A percentile compares a stretch with the other conserved stretches of the same genome.
Evolutionary conservation across 1,140 invertebrate genomes (phyloP).

Genomic region (Choristoneura fumiferana): DNA sequence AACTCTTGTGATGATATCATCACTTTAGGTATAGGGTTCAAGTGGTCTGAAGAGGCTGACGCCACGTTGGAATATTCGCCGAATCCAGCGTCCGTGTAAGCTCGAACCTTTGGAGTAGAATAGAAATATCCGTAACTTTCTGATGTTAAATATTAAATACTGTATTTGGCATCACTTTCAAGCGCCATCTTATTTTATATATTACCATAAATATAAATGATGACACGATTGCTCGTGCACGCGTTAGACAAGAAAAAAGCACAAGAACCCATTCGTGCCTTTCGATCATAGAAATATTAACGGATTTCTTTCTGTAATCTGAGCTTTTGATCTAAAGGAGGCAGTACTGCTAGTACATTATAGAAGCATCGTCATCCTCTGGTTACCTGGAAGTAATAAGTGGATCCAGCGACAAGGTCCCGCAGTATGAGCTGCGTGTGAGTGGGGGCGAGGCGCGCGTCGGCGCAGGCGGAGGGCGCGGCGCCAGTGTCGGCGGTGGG

Average conservation of each 20-base stretch:
- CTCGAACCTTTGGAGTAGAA: slow-evolving; percentile 81
- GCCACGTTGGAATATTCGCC: slow-evolving; percentile 83
- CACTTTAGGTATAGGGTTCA: slow-evolving; percentile 88
- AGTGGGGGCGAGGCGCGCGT: slow-evolving; percentile 53
- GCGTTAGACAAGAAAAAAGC: no score
- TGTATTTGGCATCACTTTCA: no score
- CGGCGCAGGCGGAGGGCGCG: slow-evolving; percentile 49
- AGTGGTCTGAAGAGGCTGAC: slow-evolving; percentile 80
- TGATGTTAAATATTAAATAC: no score
- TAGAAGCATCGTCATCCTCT: no score
- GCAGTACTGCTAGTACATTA: no score
- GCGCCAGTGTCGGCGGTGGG: slow-evolving; percentile 55
- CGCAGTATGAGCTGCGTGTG: slow-evolving; percentile 79
- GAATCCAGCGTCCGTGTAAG: slow-evolving; percentile 86
- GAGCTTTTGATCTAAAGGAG: no score
- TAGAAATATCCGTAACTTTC: neutral
- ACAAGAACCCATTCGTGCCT: no score
- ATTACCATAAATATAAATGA: no score
- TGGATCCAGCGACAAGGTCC: slow-evolving; percentile 80
- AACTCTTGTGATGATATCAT: slow-evolving; percentile 86
- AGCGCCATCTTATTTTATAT: no score
- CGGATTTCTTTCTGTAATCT: no score
- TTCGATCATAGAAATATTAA: no score
- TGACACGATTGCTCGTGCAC: no score
- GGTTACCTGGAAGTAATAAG: slow-evolving; percentile 88